Conservation (phyloP, 2,113 vertebrate genomes). For the Apeltes quadracus region DNA sequence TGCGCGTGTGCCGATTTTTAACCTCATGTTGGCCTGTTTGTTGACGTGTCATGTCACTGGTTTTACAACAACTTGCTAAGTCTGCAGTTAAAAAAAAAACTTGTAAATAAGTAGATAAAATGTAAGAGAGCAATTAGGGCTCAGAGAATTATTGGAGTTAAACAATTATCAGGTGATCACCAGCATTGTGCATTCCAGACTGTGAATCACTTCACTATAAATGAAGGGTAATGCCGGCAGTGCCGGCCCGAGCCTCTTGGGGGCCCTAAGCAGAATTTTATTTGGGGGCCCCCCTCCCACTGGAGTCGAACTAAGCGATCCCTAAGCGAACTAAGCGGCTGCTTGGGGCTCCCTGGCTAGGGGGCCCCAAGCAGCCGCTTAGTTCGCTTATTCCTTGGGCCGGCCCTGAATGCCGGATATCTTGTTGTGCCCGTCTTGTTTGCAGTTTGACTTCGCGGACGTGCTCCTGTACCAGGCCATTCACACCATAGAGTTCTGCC, state of each 20-base stretch:
- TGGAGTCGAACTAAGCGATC: too few species aligned
- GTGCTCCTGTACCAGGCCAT: constrained; percentile 91
- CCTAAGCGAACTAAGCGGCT: too few species aligned
- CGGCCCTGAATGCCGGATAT: not conserved
- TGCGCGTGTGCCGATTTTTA: not conserved
- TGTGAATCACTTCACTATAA: too few species aligned
- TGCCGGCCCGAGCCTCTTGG: too few species aligned
- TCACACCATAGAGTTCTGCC: constrained; percentile 96
- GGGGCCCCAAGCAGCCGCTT: too few species aligned
- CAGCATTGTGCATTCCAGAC: too few species aligned
- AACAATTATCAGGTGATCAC: not conserved
- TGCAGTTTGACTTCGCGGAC: constrained; percentile 90
- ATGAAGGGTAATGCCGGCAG: too few species aligned
- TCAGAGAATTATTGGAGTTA: not conserved
- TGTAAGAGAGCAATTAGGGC: not conserved
- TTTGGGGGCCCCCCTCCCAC: too few species aligned
- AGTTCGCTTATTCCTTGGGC: too few species aligned
- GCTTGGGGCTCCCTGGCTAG: too few species aligned
- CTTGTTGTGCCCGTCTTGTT: constrained; percentile 50
- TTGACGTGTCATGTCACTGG: not conserved
- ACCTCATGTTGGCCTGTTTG: not conserved
- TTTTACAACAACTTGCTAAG: not conserved
- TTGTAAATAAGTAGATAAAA: not conserved
- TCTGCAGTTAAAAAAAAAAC: not conserved
- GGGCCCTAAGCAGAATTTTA: too few species aligned